Base-by-base conservation (phyloP, 2,113 vertebrate species). In the Cephalopholis sonnerati region DNA sequence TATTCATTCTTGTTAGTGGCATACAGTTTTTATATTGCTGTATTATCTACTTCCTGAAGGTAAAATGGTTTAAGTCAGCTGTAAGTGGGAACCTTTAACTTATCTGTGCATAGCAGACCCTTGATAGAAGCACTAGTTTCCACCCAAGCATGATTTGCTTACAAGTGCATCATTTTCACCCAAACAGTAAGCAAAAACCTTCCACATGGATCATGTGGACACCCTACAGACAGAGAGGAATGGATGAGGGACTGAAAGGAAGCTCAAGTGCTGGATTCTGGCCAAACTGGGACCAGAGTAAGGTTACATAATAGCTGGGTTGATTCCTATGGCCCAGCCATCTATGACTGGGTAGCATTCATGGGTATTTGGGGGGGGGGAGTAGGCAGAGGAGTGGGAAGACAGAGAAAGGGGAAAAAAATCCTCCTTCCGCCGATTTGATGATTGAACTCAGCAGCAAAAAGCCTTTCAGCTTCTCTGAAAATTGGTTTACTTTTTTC, bases 261-360 rank as follows among this genome's bases (percentile, higher is more conserved):
- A 83, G 61, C 71, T 88, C 25, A 66, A 69, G 44, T 25, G 44
- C 46, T 90, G 80, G 79, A 79, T 16, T 44, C 4, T 29, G 25
- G 81, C 82, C 87, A 91, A 64, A 77, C 53, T 62, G 80, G 50
- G 73, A 81, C 46, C 41, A 72, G 79, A 73, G 68, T 75, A 74
- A 73, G 17, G 63, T 90, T 86, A 86, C 84, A 86, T 83, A 90
- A 87, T 63, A 68, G 79, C 58, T 57, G 64, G 46, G 78, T 61
- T 85, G 67, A 84, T 83, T 88, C 68, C 88, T 83, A 83, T 77
- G 67, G 70, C 62, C 50, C 48, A n/a, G 58, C 65, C 46, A 75
- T 76, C 68, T 89, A 82, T 91, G 87, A 89, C 83, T 81, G 88
- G 77, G 65, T 82, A 70, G 79, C 75, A 89, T 92, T 91, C 90